Percentiles rank a stretch among this genome's conserved stretches.
phyloP scores from a whole-genome alignment of 1,140 invertebrate species.

The Belonocnema kinseyi region DNA sequence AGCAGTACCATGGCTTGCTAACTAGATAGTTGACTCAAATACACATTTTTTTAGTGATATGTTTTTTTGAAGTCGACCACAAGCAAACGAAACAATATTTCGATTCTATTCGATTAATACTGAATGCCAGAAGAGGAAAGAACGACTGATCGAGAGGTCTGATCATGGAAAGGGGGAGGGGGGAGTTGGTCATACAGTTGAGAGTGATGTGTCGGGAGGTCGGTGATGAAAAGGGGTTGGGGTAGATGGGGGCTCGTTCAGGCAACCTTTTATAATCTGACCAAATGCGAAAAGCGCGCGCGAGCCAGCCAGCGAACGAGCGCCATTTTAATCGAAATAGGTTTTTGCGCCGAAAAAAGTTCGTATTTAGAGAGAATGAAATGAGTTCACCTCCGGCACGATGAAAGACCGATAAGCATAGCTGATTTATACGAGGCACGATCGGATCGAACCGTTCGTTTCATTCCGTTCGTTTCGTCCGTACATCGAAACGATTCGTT shows the following conservation, averaged over 20 bases:
- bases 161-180: not conserved
- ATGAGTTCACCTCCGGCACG: constrained; percentile 74
- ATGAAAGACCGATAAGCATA: constrained; percentile 76
- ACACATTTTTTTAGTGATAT: too few relatives aligned
- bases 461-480: constrained; percentile 50
- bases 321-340: constrained; percentile 75
- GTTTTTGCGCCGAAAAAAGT: constrained; percentile 74
- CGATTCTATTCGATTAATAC: too few relatives aligned
- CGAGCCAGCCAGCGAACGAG: constrained; percentile 41
- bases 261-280: constrained; percentile 56
- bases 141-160: not conserved
- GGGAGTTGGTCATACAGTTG: not conserved
- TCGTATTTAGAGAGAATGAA: constrained; percentile 75
- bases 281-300: constrained; percentile 57
- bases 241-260: constrained; percentile 38
- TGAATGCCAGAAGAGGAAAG: too few relatives aligned
- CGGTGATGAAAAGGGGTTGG: constrained; percentile 44
- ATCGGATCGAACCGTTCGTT: constrained; percentile 67
- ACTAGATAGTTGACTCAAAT: too few relatives aligned
- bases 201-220: not conserved
- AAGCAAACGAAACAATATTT: too few relatives aligned
- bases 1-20: too few relatives aligned
- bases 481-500: constrained; percentile 60
- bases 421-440: constrained; percentile 67
- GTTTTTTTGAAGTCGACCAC: too few relatives aligned